Evolutionary conservation across 2,113 vertebrate species (phyloP), one percentile per base, ranked within the genome.

Genomic region (Corythaeola cristata): DNA sequence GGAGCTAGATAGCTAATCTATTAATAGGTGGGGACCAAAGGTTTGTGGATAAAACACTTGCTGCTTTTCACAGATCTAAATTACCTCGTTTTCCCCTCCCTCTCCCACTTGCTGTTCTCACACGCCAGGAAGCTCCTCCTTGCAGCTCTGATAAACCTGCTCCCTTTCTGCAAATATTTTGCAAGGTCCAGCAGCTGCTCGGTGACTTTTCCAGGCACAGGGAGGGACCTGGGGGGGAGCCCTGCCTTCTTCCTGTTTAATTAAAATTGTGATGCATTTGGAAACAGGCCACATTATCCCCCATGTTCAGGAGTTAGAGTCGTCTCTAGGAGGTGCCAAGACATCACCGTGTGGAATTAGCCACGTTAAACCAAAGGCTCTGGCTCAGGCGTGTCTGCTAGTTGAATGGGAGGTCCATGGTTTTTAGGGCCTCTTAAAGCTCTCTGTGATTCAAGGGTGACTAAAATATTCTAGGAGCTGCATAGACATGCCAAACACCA

Each of bases 111-210:
- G 47, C 45, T 72, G 22, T 55, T 80, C 56, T 59, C 18, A 37
- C 5, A 2, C 16, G n/a, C 28, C 73, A 44, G 76, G 67, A 92
- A 94, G 55, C 28, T 83, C 49, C 45, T 91, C 72, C 90, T 81
- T 58, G 56, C 50, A 58, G 60, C 15, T 69, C 32, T 60, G 53
- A 81, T 76, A 83, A 93, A 90, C 22, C 26, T 83, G 20, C 41
- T 85, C 55, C 5, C 59, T 76, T 59, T 84, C 91, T 73, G 77
- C 41, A 86, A 71, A 35, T 80, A 85, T 76, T 87, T 97, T 81
- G 32, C 60, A 78, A 86, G 39, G 39, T 62, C 21, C 72, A 86
- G 37, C 58, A 91, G 92, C 81, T 90, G 50, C 52, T 84, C 4
- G 3, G 69, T 85, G 77, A 90, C 76, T 83, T 97, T 95, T 88